Percentiles rank a stretch among this genome's conserved stretches.
These are phyloP conservation scores for Gryllus longicercus DNA, from an alignment of 2,888 invertebrate genomes.

Conservation along the genomic window DNA sequence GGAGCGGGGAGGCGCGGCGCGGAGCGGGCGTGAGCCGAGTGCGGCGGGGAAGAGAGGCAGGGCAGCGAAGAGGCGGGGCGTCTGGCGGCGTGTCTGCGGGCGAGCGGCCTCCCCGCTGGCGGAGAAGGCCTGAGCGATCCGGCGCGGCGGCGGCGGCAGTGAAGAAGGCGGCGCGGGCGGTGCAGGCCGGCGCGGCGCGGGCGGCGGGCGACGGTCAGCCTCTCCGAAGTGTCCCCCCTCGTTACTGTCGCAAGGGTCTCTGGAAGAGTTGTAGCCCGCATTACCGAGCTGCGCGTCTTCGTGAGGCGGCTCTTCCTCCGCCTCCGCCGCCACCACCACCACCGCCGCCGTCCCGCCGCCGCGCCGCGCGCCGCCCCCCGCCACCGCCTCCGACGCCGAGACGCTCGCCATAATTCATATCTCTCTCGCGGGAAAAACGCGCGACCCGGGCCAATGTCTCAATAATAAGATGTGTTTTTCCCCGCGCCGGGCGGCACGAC, in stretches of 20 bases:
- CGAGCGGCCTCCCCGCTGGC: neutral
- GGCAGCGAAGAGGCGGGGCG: neutral
- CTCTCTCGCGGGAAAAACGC: neutral
- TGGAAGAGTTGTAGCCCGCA: slow-evolving; percentile 17
- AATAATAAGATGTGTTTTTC: slow-evolving; percentile 17
- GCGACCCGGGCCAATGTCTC: slow-evolving; percentile 8
- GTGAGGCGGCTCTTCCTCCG: neutral
- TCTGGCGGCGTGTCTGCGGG: neutral
- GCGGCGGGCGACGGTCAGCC: neutral
- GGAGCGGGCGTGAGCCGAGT: neutral
- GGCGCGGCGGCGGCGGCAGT: neutral
- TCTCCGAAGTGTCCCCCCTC: neutral
- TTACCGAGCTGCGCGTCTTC: neutral
- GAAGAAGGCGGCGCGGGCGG: neutral
- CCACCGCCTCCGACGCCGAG: neutral
- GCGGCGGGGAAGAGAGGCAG: neutral
- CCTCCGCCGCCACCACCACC: neutral
- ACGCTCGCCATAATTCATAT: slow-evolving; percentile 17
- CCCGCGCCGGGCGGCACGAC: slow-evolving; percentile 10
- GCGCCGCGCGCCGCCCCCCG: neutral
- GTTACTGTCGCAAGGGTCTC: slow-evolving; percentile 17
- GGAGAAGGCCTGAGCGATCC: neutral
- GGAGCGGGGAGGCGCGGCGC: neutral
- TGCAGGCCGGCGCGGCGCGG: neutral
- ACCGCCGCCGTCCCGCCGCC: neutral